Conservation (phyloP, 2,888 invertebrate genomes). For the Leptura quadrifasciata region DNA sequence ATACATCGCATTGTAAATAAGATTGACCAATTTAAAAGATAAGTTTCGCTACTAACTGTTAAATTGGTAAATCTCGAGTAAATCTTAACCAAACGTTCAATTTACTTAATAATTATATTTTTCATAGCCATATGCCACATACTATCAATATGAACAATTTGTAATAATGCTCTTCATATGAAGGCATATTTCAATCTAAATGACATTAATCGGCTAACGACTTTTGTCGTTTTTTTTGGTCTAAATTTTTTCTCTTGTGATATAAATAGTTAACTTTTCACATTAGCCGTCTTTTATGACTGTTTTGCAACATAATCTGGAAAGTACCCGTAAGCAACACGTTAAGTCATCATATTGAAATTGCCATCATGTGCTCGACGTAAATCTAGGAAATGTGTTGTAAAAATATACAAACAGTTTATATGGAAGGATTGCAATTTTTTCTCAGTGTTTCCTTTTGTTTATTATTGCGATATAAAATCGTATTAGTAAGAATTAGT, state of each 20-base stretch:
- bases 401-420: background rate
- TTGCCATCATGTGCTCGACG: background rate
- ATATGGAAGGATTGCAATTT: too few species aligned
- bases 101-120: background rate
- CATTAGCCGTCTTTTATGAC: background rate
- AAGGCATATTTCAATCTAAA: background rate
- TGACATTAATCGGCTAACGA: background rate
- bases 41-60: background rate
- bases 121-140: background rate
- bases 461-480: too few species aligned
- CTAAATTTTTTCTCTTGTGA: background rate
- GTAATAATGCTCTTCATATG: background rate
- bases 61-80: too few species aligned
- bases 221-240: background rate
- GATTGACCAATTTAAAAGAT: background rate
- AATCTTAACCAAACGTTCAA: background rate
- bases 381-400: background rate
- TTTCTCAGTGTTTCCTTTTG: too few species aligned
- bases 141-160: background rate
- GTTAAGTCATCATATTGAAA: background rate
- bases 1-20: background rate
- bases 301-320: background rate
- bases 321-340: background rate
- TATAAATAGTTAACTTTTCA: slow-evolving; percentile 2
- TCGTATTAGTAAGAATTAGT: too few species aligned